Conservation (phyloP, 2,113 vertebrate species). For the Mirounga angustirostris region DNA sequence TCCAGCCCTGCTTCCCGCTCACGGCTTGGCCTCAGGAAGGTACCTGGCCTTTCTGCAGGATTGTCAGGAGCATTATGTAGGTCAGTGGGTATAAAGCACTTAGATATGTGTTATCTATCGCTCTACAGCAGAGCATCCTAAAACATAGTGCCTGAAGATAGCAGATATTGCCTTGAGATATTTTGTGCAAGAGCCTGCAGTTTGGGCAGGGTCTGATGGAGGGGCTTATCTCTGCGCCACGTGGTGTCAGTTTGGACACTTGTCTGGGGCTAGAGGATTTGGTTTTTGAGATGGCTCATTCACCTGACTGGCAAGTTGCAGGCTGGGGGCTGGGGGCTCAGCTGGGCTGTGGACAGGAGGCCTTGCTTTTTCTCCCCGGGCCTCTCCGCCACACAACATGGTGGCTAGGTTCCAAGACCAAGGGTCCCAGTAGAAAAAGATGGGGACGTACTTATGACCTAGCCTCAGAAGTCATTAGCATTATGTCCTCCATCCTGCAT, state of each 20-base stretch:
- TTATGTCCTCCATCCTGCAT: fast-evolving
- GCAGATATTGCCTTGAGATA: too few relatives aligned
- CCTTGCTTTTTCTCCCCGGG: neutral
- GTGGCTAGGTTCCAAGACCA: neutral
- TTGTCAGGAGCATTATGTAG: neutral
- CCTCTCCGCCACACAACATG: neutral
- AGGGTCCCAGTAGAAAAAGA: neutral
- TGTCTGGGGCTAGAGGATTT: neutral
- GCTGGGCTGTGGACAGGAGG: neutral
- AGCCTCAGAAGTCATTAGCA: neutral
- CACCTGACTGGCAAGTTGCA: neutral
- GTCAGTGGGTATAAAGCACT: neutral
- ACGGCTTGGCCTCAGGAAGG: neutral
- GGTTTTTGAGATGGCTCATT: neutral
- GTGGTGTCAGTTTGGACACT: neutral
- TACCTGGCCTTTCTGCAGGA: neutral
- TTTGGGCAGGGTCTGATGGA: neutral
- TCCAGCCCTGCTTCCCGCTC: neutral
- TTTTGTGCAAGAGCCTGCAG: neutral
- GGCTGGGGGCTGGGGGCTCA: neutral
- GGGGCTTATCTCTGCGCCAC: neutral
- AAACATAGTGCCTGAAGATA: neutral
- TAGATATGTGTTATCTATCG: neutral
- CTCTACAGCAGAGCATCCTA: neutral
- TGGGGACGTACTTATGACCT: neutral